Percentiles rank a stretch among this genome's conserved stretches.
Conservation (phyloP, 1,140 invertebrate genomes). For the Cydia splendana region DNA sequence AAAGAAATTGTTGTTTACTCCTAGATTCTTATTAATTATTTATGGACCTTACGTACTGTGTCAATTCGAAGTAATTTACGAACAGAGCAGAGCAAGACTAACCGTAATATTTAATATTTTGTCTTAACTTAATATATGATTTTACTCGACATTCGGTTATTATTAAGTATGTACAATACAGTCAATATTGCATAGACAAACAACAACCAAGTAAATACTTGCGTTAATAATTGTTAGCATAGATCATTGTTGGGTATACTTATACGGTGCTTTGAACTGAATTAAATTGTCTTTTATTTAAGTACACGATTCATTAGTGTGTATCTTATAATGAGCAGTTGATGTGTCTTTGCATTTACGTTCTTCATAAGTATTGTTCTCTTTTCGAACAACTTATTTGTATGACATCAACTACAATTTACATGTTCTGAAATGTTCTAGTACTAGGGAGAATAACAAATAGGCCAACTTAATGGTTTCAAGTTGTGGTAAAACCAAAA, state of each 20-base stretch:
- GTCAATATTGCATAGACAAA: background rate
- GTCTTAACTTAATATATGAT: no score
- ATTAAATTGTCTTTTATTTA: background rate
- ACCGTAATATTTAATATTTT: background rate
- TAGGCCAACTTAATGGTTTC: no score
- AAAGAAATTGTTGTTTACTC: background rate
- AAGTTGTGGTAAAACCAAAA: no score
- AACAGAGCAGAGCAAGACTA: background rate
- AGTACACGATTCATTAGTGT: background rate
- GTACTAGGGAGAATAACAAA: no score
- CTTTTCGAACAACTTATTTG: no score
- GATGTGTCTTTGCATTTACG: background rate
- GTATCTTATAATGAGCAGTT: background rate
- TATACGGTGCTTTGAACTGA: background rate
- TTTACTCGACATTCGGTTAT: background rate
- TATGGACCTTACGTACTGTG: background rate
- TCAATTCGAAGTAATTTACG: background rate
- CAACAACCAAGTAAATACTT: slow-evolving; percentile 1
- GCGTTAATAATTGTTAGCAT: background rate
- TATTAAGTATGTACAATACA: background rate
- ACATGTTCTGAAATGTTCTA: no score
- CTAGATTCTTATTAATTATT: background rate
- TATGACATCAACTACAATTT: no score
- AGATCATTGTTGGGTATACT: background rate
- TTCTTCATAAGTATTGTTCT: background rate